phyloP scores from a whole-genome alignment of 1,140 invertebrate genomes.

The Zelostemma sp. region DNA sequence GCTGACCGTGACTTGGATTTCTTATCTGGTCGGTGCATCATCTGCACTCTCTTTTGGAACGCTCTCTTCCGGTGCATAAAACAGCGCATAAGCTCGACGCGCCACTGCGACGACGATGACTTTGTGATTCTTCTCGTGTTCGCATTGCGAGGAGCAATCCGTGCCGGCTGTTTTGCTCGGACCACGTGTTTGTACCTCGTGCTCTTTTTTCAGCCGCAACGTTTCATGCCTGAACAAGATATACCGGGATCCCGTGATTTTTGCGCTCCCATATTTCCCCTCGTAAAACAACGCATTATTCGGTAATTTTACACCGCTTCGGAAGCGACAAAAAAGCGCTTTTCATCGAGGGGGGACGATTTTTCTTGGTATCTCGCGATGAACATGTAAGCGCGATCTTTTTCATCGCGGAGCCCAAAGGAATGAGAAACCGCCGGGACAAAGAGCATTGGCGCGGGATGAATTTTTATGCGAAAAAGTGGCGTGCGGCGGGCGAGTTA shows the following conservation, averaged over 20 bases:
- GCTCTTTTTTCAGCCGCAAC: constrained; percentile 8
- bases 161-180: constrained; percentile 24
- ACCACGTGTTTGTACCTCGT: constrained; percentile 19
- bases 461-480: constrained; percentile 13
- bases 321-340: too few relatives aligned
- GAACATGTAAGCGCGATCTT: too few relatives aligned
- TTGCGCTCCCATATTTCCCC: too few relatives aligned
- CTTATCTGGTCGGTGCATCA: constrained; percentile 41
- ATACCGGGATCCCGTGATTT: too few relatives aligned
- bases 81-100: constrained; percentile 25
- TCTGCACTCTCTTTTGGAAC: constrained; percentile 41
- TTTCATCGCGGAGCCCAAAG: too few relatives aligned
- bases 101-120: constrained; percentile 31
- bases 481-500: constrained; percentile 18
- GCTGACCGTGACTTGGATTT: constrained; percentile 47
- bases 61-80: constrained; percentile 42
- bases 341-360: too few relatives aligned
- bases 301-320: too few relatives aligned
- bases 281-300: too few relatives aligned
- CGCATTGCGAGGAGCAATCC: constrained; percentile 22
- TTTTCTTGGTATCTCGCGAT: too few relatives aligned
- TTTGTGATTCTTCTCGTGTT: constrained; percentile 29
- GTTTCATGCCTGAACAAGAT: background rate
- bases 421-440: too few relatives aligned
- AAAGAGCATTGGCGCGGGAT: too few relatives aligned